Percentiles rank a stretch among this genome's conserved stretches.
phyloP scores from a whole-genome alignment of 2,113 vertebrate species.

The Motacilla alba region DNA sequence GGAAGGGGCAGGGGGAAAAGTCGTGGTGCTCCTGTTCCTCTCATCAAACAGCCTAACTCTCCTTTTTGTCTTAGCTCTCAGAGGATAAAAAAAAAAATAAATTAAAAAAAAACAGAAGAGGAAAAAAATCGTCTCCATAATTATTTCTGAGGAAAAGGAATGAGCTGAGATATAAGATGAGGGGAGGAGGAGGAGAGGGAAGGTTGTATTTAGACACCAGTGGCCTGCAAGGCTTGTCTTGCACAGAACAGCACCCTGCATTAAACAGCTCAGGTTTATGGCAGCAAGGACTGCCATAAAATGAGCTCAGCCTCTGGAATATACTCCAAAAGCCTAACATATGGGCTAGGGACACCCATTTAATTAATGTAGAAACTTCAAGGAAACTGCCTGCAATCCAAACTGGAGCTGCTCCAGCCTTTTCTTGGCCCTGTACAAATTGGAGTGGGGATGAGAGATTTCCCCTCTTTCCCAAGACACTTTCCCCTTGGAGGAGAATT shows the following conservation, averaged over 20 bases:
- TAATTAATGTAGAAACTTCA: slow-evolving; percentile 56
- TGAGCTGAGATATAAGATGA: not conserved
- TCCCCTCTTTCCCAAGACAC: not conserved
- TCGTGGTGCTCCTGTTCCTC: not conserved
- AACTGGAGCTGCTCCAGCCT: slow-evolving; percentile 46
- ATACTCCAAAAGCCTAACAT: not conserved
- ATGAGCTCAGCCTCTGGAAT: slow-evolving; percentile 57
- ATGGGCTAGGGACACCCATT: slow-evolving; percentile 48
- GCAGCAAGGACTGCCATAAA: slow-evolving; percentile 33
- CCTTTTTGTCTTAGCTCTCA: not conserved
- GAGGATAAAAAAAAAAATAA: not conserved
- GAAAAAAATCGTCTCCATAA: not conserved
- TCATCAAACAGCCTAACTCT: not conserved
- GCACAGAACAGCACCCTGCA: not conserved
- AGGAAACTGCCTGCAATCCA: slow-evolving; percentile 37
- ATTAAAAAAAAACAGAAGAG: not conserved
- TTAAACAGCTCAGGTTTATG: slow-evolving; percentile 28
- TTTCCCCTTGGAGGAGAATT: not conserved
- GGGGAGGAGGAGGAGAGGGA: not conserved
- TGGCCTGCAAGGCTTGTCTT: slow-evolving; percentile 4
- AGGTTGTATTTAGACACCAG: not conserved
- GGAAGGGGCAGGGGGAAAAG: not conserved
- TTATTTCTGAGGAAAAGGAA: slow-evolving; percentile 10
- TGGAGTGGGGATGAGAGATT: not conserved
- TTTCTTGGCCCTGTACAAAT: slow-evolving; percentile 33